Evolutionary conservation across 1,140 invertebrate genomes (phyloP), one percentile per base, ranked within the genome.

Genomic region (Calliopsis andreniformis): DNA sequence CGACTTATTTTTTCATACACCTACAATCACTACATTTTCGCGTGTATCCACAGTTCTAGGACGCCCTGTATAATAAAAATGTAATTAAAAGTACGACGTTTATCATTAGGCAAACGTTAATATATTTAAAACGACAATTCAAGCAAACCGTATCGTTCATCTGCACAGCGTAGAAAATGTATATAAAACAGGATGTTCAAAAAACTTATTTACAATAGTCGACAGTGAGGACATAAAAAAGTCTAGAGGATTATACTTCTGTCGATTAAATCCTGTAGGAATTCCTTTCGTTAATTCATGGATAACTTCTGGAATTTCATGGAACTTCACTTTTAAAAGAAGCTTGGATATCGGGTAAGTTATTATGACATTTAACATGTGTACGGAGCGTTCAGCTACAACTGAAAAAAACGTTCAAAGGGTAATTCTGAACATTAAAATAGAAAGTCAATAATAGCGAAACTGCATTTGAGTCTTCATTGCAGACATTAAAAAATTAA

Each of bases 311-410:
- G 86, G 71, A 12, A 67, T 84, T n/a, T 53, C 45, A 0, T 63
- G 51, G 32, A 75, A 70, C 12, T 86, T 84, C 49, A 58, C 47
- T 1, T 59, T 84, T 23, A 86, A 73, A 53, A 69, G 67, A 6
- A 53, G 75, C 0, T 73, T 87, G 8, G 81, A 87, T 47, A n/a
- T 73, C 0, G 85, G 79, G 85, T 86, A 80, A 80, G 67, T 23
- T 47, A 28, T 45, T 51, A 47, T 1, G 23, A 47, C 20, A 51
- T 56, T 16, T 25, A 20, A 16, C 42, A 30, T 55, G 14, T 3
- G 30, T 25, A 30, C 4, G n/a, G n/a, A n/a, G n/a, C n/a, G n/a
- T n/a, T n/a, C n/a, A n/a, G n/a, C n/a, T n/a, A n/a, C n/a, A n/a
- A n/a, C n/a, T n/a, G n/a, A n/a, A n/a, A n/a, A n/a, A n/a, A n/a